These are phyloP conservation scores for Rhinoptilus africanus DNA, from an alignment of 2,113 vertebrate genomes.

Conservation along the genomic window DNA sequence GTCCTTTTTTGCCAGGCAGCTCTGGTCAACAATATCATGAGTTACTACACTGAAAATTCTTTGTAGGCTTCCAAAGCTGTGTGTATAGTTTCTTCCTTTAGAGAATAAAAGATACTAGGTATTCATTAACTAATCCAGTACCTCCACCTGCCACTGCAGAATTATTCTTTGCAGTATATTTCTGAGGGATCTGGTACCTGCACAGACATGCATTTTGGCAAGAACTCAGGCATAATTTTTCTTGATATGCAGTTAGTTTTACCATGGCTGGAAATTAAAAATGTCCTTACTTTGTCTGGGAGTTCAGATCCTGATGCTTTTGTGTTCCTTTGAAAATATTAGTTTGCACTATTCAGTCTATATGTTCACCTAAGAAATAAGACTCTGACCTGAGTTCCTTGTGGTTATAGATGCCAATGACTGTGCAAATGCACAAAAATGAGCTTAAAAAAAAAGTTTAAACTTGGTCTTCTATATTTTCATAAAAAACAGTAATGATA, in stretches of 20 bases:
- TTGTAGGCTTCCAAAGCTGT: not conserved
- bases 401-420: not conserved
- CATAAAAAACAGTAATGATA: not conserved
- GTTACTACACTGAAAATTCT: not conserved
- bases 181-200: not conserved
- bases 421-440: not conserved
- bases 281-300: not conserved
- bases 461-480: not conserved
- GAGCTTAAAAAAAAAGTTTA: not conserved
- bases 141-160: not conserved
- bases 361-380: not conserved
- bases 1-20: too few species aligned
- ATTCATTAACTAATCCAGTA: not conserved
- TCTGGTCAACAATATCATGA: not conserved
- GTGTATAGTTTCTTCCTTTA: not conserved
- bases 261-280: not conserved
- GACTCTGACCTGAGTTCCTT: not conserved
- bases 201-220: not conserved
- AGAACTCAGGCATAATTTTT: not conserved
- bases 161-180: not conserved
- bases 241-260: not conserved
- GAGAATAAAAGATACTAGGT: not conserved
- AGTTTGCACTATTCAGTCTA: not conserved
- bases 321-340: not conserved
- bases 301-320: not conserved